These are phyloP conservation scores for Andrena minutula DNA, from an alignment of 2,888 invertebrate genomes.

Conservation along the genomic window DNA sequence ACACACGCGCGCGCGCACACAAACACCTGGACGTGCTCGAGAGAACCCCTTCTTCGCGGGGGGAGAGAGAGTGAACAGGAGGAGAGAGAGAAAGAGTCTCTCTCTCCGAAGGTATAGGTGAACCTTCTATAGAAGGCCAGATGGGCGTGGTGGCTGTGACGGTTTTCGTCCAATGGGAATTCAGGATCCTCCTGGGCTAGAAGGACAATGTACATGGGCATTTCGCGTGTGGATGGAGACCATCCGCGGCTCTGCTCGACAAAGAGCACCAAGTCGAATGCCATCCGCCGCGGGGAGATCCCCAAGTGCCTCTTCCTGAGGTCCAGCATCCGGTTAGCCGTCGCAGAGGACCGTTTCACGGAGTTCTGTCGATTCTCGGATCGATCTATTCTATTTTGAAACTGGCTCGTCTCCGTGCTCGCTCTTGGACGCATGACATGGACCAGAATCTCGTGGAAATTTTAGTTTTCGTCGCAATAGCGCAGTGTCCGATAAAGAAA, in stretches of 20 bases:
- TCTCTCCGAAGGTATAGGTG: slow-evolving; percentile 73
- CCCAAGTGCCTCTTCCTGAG: slow-evolving; percentile 63
- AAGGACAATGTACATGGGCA: slow-evolving; percentile 82
- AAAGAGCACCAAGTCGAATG: slow-evolving; percentile 78
- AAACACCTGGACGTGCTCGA: slow-evolving; percentile 28
- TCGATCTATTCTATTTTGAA: slow-evolving; percentile 27
- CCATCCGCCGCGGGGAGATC: slow-evolving; percentile 59
- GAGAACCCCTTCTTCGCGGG: slow-evolving; percentile 41
- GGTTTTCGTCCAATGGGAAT: slow-evolving; percentile 83
- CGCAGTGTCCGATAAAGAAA: background rate
- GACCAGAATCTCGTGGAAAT: background rate
- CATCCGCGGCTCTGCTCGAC: slow-evolving; percentile 68
- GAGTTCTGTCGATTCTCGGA: slow-evolving; percentile 28
- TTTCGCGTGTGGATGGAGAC: slow-evolving; percentile 74
- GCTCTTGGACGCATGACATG: background rate
- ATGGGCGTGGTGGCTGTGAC: slow-evolving; percentile 81
- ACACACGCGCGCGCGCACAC: slow-evolving; percentile 8
- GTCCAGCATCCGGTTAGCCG: slow-evolving; percentile 44
- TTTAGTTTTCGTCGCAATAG: background rate
- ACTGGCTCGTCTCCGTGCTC: background rate
- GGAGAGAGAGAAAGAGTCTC: slow-evolving; percentile 54
- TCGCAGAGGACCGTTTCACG: slow-evolving; percentile 16
- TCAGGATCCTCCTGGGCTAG: slow-evolving; percentile 79
- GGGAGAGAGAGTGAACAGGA: slow-evolving; percentile 29
- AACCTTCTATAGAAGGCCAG: slow-evolving; percentile 73